Conservation (phyloP, 2,888 invertebrate species). For the Furcula furcula region DNA sequence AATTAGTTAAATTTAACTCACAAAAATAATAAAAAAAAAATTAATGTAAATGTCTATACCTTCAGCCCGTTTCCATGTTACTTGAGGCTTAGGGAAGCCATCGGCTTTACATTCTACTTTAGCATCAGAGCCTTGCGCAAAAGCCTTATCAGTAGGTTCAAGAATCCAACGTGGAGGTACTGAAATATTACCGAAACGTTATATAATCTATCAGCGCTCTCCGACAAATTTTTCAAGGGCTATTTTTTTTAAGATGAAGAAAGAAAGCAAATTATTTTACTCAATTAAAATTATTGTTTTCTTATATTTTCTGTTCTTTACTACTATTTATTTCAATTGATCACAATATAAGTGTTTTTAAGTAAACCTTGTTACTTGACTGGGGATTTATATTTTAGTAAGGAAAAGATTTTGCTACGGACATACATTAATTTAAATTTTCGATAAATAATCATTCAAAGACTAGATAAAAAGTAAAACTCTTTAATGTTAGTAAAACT, state of each 20-base stretch:
- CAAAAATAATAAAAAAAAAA: no score
- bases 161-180: conserved; percentile 98
- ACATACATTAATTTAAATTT: neutral
- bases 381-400: neutral
- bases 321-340: no score
- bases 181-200: conserved; percentile 74
- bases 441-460: no score
- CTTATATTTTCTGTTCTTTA: no score
- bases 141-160: conserved; percentile 96
- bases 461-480: no score
- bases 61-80: conserved; percentile 97
- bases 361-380: no score
- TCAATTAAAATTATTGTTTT: no score
- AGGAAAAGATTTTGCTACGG: conserved; percentile 7
- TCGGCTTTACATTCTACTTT: conserved; percentile 98
- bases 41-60: conserved; percentile 77
- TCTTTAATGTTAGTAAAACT: no score
- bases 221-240: neutral
- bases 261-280: no score
- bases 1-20: neutral
- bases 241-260: no score
- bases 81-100: conserved; percentile 96
- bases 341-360: no score
- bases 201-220: conserved; percentile 24
- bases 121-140: conserved; percentile 96